These are phyloP conservation scores for Pitangus sulphuratus DNA, from an alignment of 2,797 vertebrate species.

Conservation along the genomic window DNA sequence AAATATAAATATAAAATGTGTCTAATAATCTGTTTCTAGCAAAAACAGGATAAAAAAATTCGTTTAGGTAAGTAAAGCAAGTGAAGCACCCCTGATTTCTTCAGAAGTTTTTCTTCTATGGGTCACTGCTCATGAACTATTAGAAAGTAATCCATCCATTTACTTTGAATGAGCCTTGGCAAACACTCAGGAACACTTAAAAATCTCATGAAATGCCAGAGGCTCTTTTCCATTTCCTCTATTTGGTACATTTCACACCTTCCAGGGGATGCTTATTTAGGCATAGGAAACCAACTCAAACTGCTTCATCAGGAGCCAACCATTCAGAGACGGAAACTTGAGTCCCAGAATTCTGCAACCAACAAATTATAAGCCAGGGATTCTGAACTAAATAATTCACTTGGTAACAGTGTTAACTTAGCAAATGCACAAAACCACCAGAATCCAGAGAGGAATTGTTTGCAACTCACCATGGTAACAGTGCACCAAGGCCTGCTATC, in stretches of 20 bases:
- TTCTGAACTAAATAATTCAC: neutral
- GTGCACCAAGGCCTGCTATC: neutral
- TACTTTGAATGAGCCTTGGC: neutral
- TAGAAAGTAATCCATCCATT: neutral
- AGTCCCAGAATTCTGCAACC: neutral
- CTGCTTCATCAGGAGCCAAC: neutral
- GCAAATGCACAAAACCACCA: neutral
- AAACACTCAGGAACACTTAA: neutral
- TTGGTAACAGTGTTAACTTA: neutral
- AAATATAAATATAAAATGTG: neutral
- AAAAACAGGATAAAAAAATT: neutral
- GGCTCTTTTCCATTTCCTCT: neutral
- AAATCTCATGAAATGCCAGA: neutral
- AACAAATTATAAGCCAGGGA: neutral
- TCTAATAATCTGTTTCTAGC: neutral
- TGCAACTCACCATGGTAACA: neutral
- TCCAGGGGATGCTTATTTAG: neutral
- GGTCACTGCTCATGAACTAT: neutral
- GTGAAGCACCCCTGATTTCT: neutral
- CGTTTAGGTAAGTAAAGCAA: neutral
- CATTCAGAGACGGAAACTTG: neutral
- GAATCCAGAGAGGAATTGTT: neutral
- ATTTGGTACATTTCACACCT: conserved; percentile 10
- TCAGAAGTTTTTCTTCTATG: neutral
- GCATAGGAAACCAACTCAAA: neutral